Conservation (phyloP, 2,888 invertebrate genomes). For the Lumbricus terrestris region DNA sequence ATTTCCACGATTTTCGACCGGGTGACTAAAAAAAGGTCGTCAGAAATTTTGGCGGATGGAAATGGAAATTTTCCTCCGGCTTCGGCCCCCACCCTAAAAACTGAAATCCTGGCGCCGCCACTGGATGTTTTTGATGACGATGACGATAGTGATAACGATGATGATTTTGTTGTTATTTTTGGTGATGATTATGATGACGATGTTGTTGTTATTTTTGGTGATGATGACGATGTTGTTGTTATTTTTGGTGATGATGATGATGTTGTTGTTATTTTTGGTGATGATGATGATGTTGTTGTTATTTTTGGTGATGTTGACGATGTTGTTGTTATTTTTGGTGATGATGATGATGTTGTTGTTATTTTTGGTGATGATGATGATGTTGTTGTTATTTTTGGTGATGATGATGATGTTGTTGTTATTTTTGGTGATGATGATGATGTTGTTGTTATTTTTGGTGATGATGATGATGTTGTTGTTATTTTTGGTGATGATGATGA, state of each 20-base stretch:
- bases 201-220: constrained; percentile 13
- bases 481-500: background rate
- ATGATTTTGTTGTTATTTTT: constrained; percentile 17
- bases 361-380: constrained; percentile 23
- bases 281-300: background rate
- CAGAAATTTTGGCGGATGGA: too few relatives aligned
- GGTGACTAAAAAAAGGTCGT: too few relatives aligned
- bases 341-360: constrained; percentile 25
- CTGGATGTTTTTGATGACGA: too few relatives aligned
- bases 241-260: background rate
- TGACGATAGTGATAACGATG: constrained; percentile 24
- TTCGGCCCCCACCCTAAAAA: too few relatives aligned
- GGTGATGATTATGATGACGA: constrained; percentile 16
- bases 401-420: constrained; percentile 21
- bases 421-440: constrained; percentile 14
- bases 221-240: constrained; percentile 8
- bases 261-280: background rate
- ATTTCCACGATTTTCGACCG: too few relatives aligned
- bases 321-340: constrained; percentile 22
- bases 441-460: background rate
- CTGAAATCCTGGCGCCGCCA: too few relatives aligned
- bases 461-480: background rate
- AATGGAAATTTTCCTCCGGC: too few relatives aligned
- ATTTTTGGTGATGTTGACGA: too few relatives aligned
- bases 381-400: constrained; percentile 15